Base-by-base conservation (phyloP, 1,140 invertebrate species). In the Drosophila suzukii region DNA sequence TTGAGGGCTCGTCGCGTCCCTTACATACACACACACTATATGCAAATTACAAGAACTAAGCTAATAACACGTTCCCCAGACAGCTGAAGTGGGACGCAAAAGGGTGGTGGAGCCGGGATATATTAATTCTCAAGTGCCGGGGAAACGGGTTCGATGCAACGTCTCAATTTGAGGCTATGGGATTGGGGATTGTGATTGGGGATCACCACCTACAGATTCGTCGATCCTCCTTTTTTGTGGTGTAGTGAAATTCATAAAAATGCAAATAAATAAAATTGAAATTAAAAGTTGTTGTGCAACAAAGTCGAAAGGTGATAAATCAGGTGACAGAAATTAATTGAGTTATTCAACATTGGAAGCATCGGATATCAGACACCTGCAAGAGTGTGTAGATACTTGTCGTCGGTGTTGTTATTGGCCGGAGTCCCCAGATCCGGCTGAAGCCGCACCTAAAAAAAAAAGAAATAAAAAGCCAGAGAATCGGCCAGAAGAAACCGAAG, bases 291-390 rank as follows among this genome's bases (percentile, higher is more conserved):
- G 78, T 68, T 79, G 57, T 58, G 70, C 43, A 57, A 57, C 65
- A 77, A 41, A 54, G 13, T 11, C 20, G 38, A 81, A 81, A 88
- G 90, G 90, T 91, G 90, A 91, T 91, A 91, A 91, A 91, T 91
- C 90, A 91, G 90, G 90, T 84, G 90, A 91, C 90, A 91, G 75
- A 91, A 91, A 91, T 91, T 91, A 91, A 91, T 91, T 91, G 90
- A 91, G 90, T 90, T 91, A 91, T 91, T 91, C 82, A 82, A 66
- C 81, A 81, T 85, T 81, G 77, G 74, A 58, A 68, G 81, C 67
- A 71, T 61, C 82, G 50, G 57, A 61, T 74, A 79, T 79, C 67
- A 55, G 67, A 57, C 72, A 68, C 73, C 56, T 70, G 68, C 75
- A 62, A 70, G 47, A 62, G 60, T 71, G 65, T 72, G 72, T 71